phyloP scores from a whole-genome alignment of 2,113 vertebrate genomes.

The Leptosomus discolor region DNA sequence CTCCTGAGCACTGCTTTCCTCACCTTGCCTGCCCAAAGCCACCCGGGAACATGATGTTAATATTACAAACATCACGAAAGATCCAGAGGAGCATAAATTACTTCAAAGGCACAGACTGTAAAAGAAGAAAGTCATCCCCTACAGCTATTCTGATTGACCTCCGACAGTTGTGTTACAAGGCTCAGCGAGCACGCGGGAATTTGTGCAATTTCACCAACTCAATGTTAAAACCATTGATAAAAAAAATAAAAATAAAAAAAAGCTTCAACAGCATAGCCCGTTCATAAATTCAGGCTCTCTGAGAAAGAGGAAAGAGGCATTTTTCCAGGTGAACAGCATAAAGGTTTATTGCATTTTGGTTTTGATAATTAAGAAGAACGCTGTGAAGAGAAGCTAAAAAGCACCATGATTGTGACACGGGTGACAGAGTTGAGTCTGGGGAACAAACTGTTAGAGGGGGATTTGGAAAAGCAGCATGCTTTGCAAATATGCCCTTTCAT shows the following conservation, averaged over 20 bases:
- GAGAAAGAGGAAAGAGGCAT: neutral
- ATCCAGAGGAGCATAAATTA: neutral
- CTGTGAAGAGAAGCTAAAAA: neutral
- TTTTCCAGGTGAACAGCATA: neutral
- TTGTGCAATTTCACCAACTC: neutral
- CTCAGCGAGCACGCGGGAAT: neutral
- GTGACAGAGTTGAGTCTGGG: neutral
- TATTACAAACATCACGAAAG: neutral
- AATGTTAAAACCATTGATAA: neutral
- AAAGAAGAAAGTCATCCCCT: neutral
- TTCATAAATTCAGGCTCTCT: neutral
- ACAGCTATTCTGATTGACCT: neutral
- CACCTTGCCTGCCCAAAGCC: neutral
- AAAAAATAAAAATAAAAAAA: neutral
- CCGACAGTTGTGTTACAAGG: neutral
- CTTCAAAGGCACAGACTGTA: neutral
- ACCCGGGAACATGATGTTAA: neutral
- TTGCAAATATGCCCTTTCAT: neutral
- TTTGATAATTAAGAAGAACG: neutral
- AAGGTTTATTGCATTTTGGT: neutral
- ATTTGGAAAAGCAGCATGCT: neutral
- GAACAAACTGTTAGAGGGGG: neutral
- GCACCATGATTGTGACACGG: fast-evolving
- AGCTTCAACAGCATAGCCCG: neutral
- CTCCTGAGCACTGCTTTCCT: neutral